Evolutionary conservation across 2,888 invertebrate species (phyloP), one percentile per base, ranked within the genome.

Genomic region (Drosophila paranaensis): DNA sequence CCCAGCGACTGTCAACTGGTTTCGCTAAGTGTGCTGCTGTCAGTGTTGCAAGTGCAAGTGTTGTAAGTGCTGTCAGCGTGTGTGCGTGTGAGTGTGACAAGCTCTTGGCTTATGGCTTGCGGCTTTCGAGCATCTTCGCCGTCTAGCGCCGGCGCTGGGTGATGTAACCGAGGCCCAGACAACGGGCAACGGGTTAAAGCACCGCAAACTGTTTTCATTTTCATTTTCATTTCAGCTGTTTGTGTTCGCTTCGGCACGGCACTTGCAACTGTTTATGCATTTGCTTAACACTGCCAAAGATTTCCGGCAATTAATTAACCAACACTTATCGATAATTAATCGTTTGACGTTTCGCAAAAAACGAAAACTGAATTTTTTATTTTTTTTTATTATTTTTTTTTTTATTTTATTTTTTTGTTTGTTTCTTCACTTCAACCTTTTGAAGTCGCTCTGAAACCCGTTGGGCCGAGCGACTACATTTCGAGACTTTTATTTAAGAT

Each of bases 111-210:
- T 27, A 27, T 27, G 39, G 11, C 33, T 33, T 33, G 33, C 82
- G 74, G 78, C 66, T 69, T 77, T 71, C 64, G 84, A 81, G 71
- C 81, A 84, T 81, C 81, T 81, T 84, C 82, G 66, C 67, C 67
- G 67, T 74, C 79, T 81, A 84, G 66, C 82, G 76, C 46, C 60
- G 50, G 42, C 62, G 64, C 6, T 33, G 48, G 16, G 46, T 78
- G 78, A 78, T 78, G 81, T 81, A 78, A 78, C 62, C 67, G 37
- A 33, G 45, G 54, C 54, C n/a, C 50, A 65, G 53, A 65, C 39
- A 35, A 39, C 66, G 56, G 68, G 43, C 60, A 67, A 77, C 84
- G 69, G 74, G 81, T 83, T 81, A 68, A 71, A n/a, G 37, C 35
- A 39, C 39, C 54, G n/a, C 39, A 37, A 16, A 53, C 37, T 50